phyloP scores from a whole-genome alignment of 2,113 vertebrate genomes.

The Kryptolebias marmoratus region DNA sequence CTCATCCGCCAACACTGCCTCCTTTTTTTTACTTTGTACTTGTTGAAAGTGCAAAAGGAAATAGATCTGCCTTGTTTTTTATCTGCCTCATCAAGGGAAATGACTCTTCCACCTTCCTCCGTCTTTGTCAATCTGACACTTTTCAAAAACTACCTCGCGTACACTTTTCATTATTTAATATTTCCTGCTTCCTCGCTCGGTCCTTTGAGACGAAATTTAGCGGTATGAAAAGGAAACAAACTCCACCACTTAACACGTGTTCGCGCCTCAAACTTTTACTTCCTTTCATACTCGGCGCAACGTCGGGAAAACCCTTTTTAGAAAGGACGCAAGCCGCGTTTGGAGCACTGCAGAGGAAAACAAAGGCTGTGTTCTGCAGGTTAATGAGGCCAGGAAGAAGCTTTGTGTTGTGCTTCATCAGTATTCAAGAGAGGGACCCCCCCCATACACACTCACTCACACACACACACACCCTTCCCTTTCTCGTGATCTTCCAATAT shows the following conservation, averaged over 20 bases:
- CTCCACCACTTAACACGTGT: background rate
- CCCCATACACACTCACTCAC: slow-evolving; percentile 1
- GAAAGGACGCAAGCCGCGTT: slow-evolving; percentile 47
- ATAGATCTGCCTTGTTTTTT: slow-evolving; percentile 42
- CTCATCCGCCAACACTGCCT: slow-evolving; percentile 43
- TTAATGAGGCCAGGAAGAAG: slow-evolving; percentile 81
- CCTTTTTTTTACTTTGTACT: slow-evolving; percentile 31
- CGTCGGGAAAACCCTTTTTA: slow-evolving; percentile 27
- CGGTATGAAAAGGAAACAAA: background rate
- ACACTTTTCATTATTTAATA: slow-evolving; percentile 31
- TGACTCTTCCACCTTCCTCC: slow-evolving; percentile 12
- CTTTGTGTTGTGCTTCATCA: slow-evolving; percentile 74
- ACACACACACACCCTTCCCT: too few species aligned
- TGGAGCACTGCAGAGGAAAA: slow-evolving; percentile 56
- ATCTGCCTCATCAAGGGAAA: slow-evolving; percentile 40
- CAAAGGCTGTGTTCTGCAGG: slow-evolving; percentile 71
- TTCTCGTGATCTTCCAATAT: slow-evolving; percentile 57
- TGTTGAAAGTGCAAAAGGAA: slow-evolving; percentile 27
- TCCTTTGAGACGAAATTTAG: background rate
- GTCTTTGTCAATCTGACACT: slow-evolving; percentile 27
- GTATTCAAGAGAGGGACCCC: slow-evolving; percentile 69
- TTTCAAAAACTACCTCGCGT: slow-evolving; percentile 14
- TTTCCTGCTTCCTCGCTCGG: slow-evolving; percentile 16
- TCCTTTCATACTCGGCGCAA: background rate
- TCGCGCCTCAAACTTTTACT: background rate